phyloP scores from a whole-genome alignment of 2,797 vertebrate genomes.

The Champsocephalus esox region DNA sequence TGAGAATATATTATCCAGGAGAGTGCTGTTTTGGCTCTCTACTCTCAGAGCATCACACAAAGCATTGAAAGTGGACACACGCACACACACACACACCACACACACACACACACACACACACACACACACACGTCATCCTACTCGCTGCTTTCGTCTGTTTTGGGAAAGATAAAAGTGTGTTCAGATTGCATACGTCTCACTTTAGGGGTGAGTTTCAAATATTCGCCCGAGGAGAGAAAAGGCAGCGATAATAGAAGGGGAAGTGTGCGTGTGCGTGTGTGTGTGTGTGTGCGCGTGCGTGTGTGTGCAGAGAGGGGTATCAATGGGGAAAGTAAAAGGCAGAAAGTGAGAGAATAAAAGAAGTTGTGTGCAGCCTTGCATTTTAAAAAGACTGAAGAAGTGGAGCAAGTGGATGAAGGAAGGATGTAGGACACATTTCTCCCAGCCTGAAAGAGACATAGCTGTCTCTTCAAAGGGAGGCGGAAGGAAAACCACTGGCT shows the following conservation, averaged over 20 bases:
- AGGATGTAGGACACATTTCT: constrained; percentile 55
- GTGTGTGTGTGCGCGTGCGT: too few relatives aligned
- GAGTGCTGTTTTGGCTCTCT: background rate
- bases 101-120: background rate
- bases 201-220: constrained; percentile 39
- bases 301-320: constrained; percentile 12
- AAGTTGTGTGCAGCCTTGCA: constrained; percentile 60
- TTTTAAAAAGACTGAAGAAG: constrained; percentile 63
- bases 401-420: constrained; percentile 42
- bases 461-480: constrained; percentile 38
- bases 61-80: constrained; percentile 20
- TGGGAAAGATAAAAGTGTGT: constrained; percentile 59
- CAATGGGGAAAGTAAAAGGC: constrained; percentile 41
- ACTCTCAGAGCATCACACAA: constrained; percentile 31
- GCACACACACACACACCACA: constrained; percentile 2
- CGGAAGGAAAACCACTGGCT: constrained; percentile 29
- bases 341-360: constrained; percentile 47
- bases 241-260: background rate
- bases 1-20: constrained; percentile 20
- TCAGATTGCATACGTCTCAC: constrained; percentile 44
- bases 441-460: constrained; percentile 40
- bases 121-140: background rate
- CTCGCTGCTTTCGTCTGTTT: constrained; percentile 39
- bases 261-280: too few relatives aligned
- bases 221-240: constrained; percentile 36